These are phyloP conservation scores for Drosophila koepferae DNA, from an alignment of 2,888 invertebrate species.

Conservation along the genomic window DNA sequence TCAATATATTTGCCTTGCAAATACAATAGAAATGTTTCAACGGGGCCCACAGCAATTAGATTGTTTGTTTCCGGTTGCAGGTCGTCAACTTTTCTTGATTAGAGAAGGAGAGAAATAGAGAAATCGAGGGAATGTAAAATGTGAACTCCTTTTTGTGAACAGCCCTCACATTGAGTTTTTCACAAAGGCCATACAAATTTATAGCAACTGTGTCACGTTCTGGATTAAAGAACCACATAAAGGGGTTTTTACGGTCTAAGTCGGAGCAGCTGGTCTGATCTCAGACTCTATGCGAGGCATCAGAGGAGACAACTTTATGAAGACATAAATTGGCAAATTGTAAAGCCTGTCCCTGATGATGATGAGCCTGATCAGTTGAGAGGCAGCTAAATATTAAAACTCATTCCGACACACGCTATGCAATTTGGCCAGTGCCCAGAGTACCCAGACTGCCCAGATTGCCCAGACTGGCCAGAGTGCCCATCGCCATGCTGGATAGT, in stretches of 20 bases:
- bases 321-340: slow-evolving; percentile 80
- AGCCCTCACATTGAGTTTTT: background rate
- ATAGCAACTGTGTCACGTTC: slow-evolving; percentile 77
- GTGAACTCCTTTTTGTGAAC: too few relatives aligned
- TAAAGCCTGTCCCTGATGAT: slow-evolving; percentile 58
- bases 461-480: background rate
- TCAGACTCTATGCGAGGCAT: slow-evolving; percentile 1
- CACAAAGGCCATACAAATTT: slow-evolving; percentile 20
- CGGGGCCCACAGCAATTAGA: background rate
- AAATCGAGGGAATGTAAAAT: background rate
- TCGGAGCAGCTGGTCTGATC: slow-evolving; percentile 52
- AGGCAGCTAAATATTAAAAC: slow-evolving; percentile 60
- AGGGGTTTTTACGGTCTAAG: slow-evolving; percentile 10
- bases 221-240: slow-evolving; percentile 15
- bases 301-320: slow-evolving; percentile 61
- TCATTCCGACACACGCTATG: slow-evolving; percentile 43
- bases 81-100: background rate
- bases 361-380: slow-evolving; percentile 56
- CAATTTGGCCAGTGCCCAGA: slow-evolving; percentile 38
- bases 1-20: background rate
- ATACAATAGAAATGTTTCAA: slow-evolving; percentile 30
- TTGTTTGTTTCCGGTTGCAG: slow-evolving; percentile 16
- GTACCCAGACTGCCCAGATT: background rate
- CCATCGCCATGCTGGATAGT: slow-evolving; percentile 18
- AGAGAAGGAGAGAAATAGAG: background rate